phyloP scores from a whole-genome alignment of 2,113 vertebrate species.

The Brachionichthys hirsutus region DNA sequence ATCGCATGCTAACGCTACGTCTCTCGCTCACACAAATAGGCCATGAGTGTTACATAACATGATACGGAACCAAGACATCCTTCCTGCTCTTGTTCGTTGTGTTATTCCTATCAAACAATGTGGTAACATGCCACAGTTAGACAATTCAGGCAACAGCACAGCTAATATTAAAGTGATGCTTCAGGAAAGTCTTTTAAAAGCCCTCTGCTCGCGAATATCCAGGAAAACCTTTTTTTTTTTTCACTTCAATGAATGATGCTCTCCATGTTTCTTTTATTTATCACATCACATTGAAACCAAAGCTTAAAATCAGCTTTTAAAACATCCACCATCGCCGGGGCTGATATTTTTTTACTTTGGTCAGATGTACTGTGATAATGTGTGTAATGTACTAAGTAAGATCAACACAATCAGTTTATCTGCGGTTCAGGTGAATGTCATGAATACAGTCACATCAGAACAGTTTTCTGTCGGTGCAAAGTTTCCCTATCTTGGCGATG shows the following conservation, averaged over 20 bases:
- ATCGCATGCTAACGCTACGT: slow-evolving; percentile 1
- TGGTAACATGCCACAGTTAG: not conserved
- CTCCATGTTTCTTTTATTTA: not conserved
- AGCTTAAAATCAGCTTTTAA: not conserved
- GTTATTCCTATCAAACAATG: not conserved
- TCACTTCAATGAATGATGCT: not conserved
- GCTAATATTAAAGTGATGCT: too few species aligned
- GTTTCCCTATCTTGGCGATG: not conserved
- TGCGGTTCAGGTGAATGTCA: too few species aligned
- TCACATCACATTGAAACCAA: not conserved
- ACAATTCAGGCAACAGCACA: not conserved
- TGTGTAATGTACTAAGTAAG: too few species aligned
- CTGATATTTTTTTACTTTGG: too few species aligned
- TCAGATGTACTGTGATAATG: too few species aligned
- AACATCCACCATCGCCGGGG: too few species aligned
- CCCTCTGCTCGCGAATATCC: not conserved
- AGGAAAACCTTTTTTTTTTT: not conserved
- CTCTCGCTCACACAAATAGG: slow-evolving; percentile 6
- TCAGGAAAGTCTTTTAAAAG: not conserved
- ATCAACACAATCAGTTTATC: too few species aligned
- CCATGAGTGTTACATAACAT: not conserved
- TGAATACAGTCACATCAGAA: too few species aligned
- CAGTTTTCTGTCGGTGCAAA: too few species aligned
- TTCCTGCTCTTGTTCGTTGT: not conserved
- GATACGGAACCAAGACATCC: too few species aligned